A percentile compares a stretch with the other conserved stretches of the same genome.
Evolutionary conservation across 2,888 invertebrate genomes (phyloP).

Genomic region (Drosophila mercatorum): DNA sequence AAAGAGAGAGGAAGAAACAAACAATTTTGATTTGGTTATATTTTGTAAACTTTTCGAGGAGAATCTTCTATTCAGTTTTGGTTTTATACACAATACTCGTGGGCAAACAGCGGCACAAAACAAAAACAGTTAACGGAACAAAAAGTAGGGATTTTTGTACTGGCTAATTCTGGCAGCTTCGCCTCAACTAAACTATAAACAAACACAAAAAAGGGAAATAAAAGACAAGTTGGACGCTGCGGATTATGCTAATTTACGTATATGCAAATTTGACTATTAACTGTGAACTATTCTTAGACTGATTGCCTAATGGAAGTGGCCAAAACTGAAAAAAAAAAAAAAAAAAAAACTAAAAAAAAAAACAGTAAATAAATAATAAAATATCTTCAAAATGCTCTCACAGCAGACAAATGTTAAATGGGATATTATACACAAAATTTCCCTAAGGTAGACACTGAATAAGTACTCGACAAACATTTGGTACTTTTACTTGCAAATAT

Average conservation of each 20-base stretch:
- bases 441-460: background rate
- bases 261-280: background rate
- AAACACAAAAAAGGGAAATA: constrained; percentile 1
- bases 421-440: background rate
- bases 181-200: background rate
- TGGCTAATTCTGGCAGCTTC: constrained; percentile 16
- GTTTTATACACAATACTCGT: background rate
- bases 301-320: background rate
- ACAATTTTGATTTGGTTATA: constrained; percentile 40
- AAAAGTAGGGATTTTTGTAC: background rate
- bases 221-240: background rate
- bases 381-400: background rate
- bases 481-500: background rate
- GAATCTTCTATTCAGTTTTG: background rate
- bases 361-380: background rate
- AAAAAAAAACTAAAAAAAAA: background rate
- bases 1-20: constrained; percentile 68
- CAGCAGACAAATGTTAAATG: background rate
- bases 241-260: constrained; percentile 2
- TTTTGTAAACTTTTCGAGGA: constrained; percentile 32
- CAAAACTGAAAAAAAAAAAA: background rate
- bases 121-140: constrained; percentile 17
- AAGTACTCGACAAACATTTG: background rate
- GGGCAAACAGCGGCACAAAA: constrained; percentile 1
- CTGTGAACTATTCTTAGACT: background rate